phyloP scores from a whole-genome alignment of 2,113 vertebrate genomes.

The Aphyosemion australe region DNA sequence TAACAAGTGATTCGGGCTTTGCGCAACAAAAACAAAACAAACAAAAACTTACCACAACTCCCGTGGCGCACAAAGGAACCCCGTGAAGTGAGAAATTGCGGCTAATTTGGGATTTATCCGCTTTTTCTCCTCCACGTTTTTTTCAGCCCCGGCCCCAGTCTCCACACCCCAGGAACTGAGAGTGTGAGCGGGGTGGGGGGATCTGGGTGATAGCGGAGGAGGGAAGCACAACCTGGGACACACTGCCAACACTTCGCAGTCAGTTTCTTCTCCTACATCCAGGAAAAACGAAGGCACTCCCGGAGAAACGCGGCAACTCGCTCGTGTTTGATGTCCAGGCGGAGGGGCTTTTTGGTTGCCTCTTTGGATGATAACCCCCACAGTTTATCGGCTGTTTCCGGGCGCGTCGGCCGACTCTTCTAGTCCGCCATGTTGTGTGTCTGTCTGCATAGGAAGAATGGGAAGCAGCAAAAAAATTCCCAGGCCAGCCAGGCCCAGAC shows the following conservation, averaged over 20 bases:
- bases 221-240: conserved; percentile 68
- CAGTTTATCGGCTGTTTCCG: conserved; percentile 78
- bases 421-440: conserved; percentile 86
- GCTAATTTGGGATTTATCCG: conserved; percentile 27
- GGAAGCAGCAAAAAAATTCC: conserved; percentile 76
- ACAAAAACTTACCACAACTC: conserved; percentile 74
- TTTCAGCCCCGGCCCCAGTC: conserved; percentile 69
- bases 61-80: conserved; percentile 42
- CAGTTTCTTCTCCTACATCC: conserved; percentile 46
- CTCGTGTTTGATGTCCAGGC: not conserved
- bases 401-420: conserved; percentile 76
- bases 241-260: conserved; percentile 65
- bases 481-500: conserved; percentile 72
- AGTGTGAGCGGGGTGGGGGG: conserved; percentile 74
- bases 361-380: conserved; percentile 58
- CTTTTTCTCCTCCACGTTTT: conserved; percentile 67
- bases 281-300: conserved; percentile 10
- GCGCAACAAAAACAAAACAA: conserved; percentile 1
- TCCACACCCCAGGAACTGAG: conserved; percentile 78
- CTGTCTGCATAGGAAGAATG: conserved; percentile 80
- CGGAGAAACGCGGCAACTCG: not conserved
- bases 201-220: conserved; percentile 71
- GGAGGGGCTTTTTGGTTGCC: conserved; percentile 20
- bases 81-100: conserved; percentile 5
- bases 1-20: conserved; percentile 60